Evolutionary conservation across 2,888 invertebrate genomes (phyloP), one percentile per base, ranked within the genome.

Genomic region (Seira sanloemensis): DNA sequence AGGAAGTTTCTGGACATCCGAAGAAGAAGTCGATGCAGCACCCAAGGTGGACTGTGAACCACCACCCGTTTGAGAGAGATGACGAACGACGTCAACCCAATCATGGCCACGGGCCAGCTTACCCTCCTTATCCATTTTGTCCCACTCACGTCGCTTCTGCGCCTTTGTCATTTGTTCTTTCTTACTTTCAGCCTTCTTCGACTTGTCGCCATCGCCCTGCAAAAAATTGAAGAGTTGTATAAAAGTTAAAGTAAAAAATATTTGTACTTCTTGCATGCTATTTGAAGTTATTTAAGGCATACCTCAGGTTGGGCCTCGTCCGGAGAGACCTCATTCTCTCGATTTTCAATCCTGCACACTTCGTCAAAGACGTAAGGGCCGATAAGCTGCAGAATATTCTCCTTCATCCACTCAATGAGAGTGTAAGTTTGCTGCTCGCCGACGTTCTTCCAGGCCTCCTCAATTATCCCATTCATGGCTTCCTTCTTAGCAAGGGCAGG

Each of bases 41-140:
- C 24, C 72, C 24, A 25, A 16, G 18, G 7, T 58, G 9, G 18
- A 7, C 16, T 23, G 54, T 26, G 19, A 23, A 23, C 66, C 16
- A 67, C 92, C 92, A 85, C 93, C 94, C 74, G 95, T 95, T 91
- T 98, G 98, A 9, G 97, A 96, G 82, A 98, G 93, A 92, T 98
- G 98, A 91, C 97, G 97, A n/a, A 98, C 95, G 86, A 98, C 94
- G 91, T 98, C 98, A 9, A 98, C 94, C 98, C 98, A 98, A 92
- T 98, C 94, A 94, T 95, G 97, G 0, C 98, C 98, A 26, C 98
- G 92, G 0, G 96, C 95, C 87, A 93, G 94, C 90, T 98, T 97
- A 0, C 97, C 97, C 27, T 94, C 95, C 21, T 93, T 92, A 91
- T 97, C 97, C 0, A 96, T 94, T 78, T 94, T 93, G 91, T 97